phyloP scores from a whole-genome alignment of 2,888 invertebrate species.

The Gari tellinella region DNA sequence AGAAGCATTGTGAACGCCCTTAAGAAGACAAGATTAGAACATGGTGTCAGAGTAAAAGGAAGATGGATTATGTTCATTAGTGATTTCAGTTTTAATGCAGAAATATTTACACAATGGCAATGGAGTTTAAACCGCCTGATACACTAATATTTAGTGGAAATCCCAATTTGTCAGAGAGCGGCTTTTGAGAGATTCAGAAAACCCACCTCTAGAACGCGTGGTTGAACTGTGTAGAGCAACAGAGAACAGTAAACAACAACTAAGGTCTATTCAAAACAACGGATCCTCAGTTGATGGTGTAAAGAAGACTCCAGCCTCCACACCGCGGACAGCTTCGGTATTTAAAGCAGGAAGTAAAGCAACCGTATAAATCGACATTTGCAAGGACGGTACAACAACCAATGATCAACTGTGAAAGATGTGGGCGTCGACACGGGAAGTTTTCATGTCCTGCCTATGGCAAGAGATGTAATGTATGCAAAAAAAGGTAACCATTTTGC shows the following conservation, averaged over 20 bases:
- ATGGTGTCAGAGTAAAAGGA: no score
- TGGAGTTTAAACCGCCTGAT: no score
- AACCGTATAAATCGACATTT: no score
- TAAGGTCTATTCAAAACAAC: constrained; percentile 7
- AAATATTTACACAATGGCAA: no score
- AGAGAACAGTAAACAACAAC: constrained; percentile 28
- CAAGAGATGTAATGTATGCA: constrained; percentile 22
- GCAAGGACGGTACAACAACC: neutral
- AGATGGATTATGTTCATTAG: no score
- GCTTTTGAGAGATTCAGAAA: constrained; percentile 31
- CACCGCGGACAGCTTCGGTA: no score
- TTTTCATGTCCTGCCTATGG: constrained; percentile 48
- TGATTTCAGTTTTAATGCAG: no score
- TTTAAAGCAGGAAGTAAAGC: neutral
- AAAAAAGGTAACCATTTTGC: constrained; percentile 30
- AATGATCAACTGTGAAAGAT: constrained; percentile 19
- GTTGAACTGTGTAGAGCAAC: constrained; percentile 40
- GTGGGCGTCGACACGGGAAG: constrained; percentile 19
- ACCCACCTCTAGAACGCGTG: constrained; percentile 17
- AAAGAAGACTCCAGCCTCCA: neutral
- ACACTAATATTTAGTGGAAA: no score
- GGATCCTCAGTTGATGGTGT: neutral
- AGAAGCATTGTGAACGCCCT: no score
- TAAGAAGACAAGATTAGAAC: no score
- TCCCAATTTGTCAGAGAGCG: no score